Conservation (phyloP, 53 echinoderm and acorn worm species). For the Stichopus horrens region DNA sequence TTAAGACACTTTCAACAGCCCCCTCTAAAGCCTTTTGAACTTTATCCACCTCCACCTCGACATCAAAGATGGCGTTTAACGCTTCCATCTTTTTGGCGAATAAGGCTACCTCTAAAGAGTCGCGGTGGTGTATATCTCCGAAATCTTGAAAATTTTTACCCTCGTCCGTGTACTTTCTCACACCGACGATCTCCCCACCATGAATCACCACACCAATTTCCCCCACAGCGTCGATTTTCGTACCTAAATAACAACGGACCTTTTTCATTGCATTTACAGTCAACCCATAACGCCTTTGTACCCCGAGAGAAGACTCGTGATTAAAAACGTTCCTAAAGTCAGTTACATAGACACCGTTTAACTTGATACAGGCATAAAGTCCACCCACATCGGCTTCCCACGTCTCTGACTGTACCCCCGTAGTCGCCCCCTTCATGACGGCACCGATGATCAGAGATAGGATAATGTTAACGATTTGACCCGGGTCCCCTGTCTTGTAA, state of each 20-base stretch:
- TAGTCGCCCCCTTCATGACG: neutral
- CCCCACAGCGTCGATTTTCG: neutral
- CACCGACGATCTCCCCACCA: neutral
- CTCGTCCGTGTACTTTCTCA: neutral
- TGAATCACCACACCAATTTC: neutral
- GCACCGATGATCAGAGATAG: neutral
- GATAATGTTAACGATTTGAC: neutral
- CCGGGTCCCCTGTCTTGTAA: neutral
- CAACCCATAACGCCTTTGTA: neutral
- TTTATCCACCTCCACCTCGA: neutral
- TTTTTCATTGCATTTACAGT: neutral
- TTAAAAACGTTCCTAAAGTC: neutral
- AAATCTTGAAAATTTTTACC: neutral
- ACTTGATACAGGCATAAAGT: neutral
- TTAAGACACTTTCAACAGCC: neutral
- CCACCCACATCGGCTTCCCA: neutral
- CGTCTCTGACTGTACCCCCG: neutral
- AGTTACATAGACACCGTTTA: neutral
- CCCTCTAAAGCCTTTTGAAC: neutral
- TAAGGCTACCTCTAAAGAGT: neutral
- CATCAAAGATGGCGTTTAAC: neutral
- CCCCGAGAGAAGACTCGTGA: neutral
- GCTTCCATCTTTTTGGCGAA: neutral
- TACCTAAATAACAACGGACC: neutral
- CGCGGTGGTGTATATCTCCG: neutral